Percentiles rank a stretch among this genome's conserved stretches.
Conservation (phyloP, 2,113 vertebrate species). For the Platysternon megacephalum region DNA sequence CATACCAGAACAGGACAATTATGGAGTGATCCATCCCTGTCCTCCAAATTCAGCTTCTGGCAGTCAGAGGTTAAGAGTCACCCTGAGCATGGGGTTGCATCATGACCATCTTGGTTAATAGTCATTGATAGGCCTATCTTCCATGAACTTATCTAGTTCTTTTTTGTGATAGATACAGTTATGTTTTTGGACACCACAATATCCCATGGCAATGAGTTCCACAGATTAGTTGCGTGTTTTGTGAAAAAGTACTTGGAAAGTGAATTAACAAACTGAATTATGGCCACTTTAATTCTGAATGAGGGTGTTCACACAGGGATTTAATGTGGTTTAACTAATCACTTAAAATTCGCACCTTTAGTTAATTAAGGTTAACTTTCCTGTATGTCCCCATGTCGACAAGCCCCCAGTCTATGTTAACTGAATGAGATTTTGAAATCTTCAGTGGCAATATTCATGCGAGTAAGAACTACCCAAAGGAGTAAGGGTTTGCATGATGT, state of each 20-base stretch:
- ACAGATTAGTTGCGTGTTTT: neutral
- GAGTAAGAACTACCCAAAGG: neutral
- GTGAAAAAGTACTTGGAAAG: neutral
- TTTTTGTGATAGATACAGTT: neutral
- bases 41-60: neutral
- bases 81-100: neutral
- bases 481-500: neutral
- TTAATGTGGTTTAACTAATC: neutral
- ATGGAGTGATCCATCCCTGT: neutral
- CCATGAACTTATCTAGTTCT: neutral
- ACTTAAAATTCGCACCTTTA: neutral
- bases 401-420: neutral
- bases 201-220: neutral
- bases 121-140: neutral
- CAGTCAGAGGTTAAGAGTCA: neutral
- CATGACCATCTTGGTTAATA: neutral
- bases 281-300: neutral
- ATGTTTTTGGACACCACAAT: neutral
- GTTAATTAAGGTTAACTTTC: neutral
- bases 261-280: neutral
- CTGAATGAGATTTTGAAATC: neutral
- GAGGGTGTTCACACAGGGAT: neutral
- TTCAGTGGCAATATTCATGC: neutral
- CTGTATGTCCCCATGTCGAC: neutral
- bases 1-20: neutral